Conservation (phyloP, 2,888 invertebrate species). For the Trichacis sp. region DNA sequence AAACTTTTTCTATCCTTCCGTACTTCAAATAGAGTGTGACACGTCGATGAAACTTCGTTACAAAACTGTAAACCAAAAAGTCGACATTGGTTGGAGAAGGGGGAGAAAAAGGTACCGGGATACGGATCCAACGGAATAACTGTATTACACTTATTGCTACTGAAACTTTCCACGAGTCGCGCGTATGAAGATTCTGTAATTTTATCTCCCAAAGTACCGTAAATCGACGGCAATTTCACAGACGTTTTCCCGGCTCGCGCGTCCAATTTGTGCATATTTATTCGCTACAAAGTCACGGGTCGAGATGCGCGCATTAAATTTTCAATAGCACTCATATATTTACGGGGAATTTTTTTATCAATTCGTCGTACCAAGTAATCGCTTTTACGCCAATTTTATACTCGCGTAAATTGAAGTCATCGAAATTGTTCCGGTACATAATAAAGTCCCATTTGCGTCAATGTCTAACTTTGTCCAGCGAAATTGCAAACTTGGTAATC, state of each 20-base stretch:
- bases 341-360: not conserved
- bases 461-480: no score
- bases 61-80: not conserved
- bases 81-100: no score
- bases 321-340: no score
- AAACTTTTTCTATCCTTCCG: conserved; percentile 42
- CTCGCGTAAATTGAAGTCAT: no score
- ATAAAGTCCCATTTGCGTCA: no score
- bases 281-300: not conserved
- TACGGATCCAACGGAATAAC: not conserved
- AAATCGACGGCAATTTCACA: conserved; percentile 1
- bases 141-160: not conserved
- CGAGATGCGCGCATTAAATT: not conserved
- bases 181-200: not conserved
- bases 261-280: not conserved
- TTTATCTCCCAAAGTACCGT: conserved; percentile 1
- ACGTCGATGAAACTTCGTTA: conserved; percentile 23
- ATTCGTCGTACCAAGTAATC: no score
- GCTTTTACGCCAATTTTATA: no score
- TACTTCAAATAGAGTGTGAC: conserved; percentile 43
- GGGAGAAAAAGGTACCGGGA: no score
- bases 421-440: no score
- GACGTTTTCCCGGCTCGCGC: not conserved
- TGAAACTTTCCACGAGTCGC: not conserved
- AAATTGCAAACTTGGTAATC: not conserved